Percentiles rank a stretch among this genome's conserved stretches.
Conservation (phyloP, 2,888 invertebrate genomes). For the Ypsolopha sequella region DNA sequence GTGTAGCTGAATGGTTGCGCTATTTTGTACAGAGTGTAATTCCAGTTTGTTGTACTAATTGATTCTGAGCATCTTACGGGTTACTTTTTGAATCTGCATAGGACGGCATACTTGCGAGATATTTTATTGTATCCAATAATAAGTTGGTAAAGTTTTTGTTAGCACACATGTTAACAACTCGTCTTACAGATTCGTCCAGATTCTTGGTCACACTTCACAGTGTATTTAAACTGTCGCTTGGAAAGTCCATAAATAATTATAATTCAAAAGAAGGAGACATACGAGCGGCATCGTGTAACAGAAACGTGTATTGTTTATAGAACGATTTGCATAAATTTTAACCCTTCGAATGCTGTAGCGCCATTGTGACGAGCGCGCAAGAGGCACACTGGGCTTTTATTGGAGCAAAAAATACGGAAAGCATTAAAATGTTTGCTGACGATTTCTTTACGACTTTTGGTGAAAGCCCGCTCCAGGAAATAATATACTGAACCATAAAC, state of each 20-base stretch:
- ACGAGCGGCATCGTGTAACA: neutral
- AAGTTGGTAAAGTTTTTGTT: neutral
- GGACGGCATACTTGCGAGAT: neutral
- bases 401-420: conserved; percentile 48
- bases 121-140: neutral
- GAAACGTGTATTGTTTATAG: conserved; percentile 24
- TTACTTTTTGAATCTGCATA: no score
- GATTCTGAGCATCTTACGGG: neutral
- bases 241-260: conserved; percentile 3
- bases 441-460: conserved; percentile 25
- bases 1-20: neutral
- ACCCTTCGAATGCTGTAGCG: conserved; percentile 38
- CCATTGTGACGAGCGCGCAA: conserved; percentile 27
- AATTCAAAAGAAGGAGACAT: neutral
- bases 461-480: conserved; percentile 29
- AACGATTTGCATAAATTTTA: conserved; percentile 60
- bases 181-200: neutral
- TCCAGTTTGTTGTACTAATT: neutral
- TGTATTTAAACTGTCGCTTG: neutral
- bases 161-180: neutral
- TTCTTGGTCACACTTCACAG: conserved; percentile 1
- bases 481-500: conserved; percentile 11
- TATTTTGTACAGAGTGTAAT: neutral
- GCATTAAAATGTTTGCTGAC: conserved; percentile 40
- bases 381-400: conserved; percentile 32